Evolutionary conservation across 1,140 invertebrate genomes (phyloP), one percentile per base, ranked within the genome.

Genomic region (Lordiphosa mommai): DNA sequence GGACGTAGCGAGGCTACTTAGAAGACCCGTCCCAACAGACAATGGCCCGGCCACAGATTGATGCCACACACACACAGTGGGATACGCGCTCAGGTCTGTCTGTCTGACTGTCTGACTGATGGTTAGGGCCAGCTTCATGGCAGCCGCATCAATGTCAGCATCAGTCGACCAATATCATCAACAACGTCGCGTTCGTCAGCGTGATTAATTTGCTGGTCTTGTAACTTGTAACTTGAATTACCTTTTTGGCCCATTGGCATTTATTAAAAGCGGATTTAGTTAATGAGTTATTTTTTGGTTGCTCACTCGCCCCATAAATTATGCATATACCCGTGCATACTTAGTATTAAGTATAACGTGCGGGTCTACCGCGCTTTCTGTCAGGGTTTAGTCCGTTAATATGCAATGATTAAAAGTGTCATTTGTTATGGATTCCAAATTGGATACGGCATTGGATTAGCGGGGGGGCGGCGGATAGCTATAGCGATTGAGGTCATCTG

Each of bases 221-320:
- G 71, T 76, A 61, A 60, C 61, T 55, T 58, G 66, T 50, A 61
- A 56, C 61, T 67, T 51, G 59, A 63, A 34, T 27, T 48, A 52
- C 53, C 46, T 64, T 58, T 61, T 49, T 43, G 46, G 10, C 13
- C 20, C 55, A 61, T 56, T 61, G 72, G 76, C 70, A 85, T 84
- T 84, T 84, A 84, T 84, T 85, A 85, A 84, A 84, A 66, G 79
- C 72, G 77, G 77, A 85, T 84, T 84, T 85, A 79, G 77, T 77
- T 82, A 82, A 82, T 82, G 77, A 52, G 61, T 72, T 82, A 84
- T 84, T 84, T 59, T 68, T 77, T 84, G 71, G 44, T 44, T 63
- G 23, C 67, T 82, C 68, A 55, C 68, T 72, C 61, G 49, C 55
- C n/a, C 38, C 55, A 84, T 80, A 74, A 80, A 80, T 80, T 60